phyloP scores from a whole-genome alignment of 2,797 vertebrate genomes.

The Acanthurus lineatus region DNA sequence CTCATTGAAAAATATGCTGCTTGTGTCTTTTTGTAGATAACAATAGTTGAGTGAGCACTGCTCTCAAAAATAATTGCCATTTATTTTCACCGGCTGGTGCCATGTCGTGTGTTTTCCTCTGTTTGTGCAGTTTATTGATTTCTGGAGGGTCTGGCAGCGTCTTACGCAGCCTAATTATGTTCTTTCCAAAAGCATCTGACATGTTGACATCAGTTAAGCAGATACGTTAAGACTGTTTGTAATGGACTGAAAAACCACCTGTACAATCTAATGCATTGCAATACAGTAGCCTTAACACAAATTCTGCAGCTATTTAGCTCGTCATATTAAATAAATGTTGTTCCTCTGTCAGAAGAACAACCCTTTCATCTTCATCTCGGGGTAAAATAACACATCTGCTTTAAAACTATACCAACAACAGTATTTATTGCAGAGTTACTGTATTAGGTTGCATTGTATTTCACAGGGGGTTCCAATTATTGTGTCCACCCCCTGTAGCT shows the following conservation, averaged over 20 bases:
- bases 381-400: not conserved
- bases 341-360: not conserved
- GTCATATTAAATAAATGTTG: not conserved
- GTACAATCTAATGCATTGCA: not conserved
- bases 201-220: conserved; percentile 25
- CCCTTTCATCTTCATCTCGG: not conserved
- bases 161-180: conserved; percentile 16
- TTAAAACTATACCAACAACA: not conserved
- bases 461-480: conserved; percentile 66
- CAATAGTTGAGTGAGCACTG: conserved; percentile 3
- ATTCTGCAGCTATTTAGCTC: not conserved
- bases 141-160: conserved; percentile 6
- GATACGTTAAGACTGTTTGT: conserved; percentile 6
- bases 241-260: conserved; percentile 16
- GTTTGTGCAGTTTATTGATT: conserved; percentile 58
- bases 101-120: conserved; percentile 28
- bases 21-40: conserved; percentile 21
- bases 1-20: conserved; percentile 31
- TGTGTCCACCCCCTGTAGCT: conserved; percentile 62
- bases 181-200: conserved; percentile 33
- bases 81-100: conserved; percentile 34
- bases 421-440: conserved; percentile 4
- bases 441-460: conserved; percentile 27
- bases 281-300: not conserved
- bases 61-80: conserved; percentile 43